Base-by-base conservation (phyloP, 2,888 invertebrate species). In the Holacanthella duospinosa region DNA sequence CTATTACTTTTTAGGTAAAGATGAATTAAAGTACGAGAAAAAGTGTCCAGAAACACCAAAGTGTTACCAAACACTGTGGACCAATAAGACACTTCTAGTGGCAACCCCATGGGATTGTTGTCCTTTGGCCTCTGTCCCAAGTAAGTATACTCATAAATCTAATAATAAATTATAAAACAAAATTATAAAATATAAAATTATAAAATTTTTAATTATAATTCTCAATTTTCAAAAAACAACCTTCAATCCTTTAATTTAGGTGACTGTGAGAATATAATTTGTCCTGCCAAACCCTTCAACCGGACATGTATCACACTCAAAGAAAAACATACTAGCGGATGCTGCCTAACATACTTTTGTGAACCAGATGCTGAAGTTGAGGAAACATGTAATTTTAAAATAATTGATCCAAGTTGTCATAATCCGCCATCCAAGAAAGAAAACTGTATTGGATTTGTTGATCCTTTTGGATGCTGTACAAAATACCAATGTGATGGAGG, bases 31-130 rank as follows among this genome's bases (percentile, higher is more conserved):
- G 26, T 68, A 66, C 55, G 59, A 65, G 4, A 63, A 55, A 55
- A 60, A 65, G 6, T 69, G 64, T 25, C 21, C 19, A 16, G 48
- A 48, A 21, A 21, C 12, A 48, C 21, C 19, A 16, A 9, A 21
- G 4, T 48, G 48, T 21, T 21, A 9, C 6, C 48, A 9, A 21
- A n/a, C 19, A 21, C 6, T 21, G 21, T 57, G 54, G 53, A 63
- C 66, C 1, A 59, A 62, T 26, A 69, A 69, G 21, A 66, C 63
- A 24, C 53, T 72, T 9, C 54, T 70, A 21, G 56, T 71, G 1
- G 68, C 70, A 0, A 66, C 71, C 3, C 71, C 71, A 1, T 71
- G 71, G 71, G 71, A 71, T 61, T 71, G 70, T 25, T 69, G 69
- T 48, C 68, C 70, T 1, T 58, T 68, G 24, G 57, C 62, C 1